phyloP scores from a whole-genome alignment of 2,888 invertebrate genomes.

The Orthonevra nobilis region DNA sequence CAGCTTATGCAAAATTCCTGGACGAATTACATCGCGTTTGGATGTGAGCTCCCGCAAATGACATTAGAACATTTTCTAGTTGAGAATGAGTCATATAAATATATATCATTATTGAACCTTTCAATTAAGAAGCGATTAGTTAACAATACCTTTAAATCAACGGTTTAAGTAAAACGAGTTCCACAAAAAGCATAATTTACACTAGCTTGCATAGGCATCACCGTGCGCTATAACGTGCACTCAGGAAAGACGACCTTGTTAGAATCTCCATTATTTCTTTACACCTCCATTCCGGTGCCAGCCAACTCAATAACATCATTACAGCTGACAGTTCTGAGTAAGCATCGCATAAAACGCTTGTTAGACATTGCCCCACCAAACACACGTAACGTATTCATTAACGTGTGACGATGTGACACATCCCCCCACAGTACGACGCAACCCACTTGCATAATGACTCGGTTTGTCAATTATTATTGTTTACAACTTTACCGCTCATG shows the following conservation, averaged over 20 bases:
- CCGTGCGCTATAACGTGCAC: no score
- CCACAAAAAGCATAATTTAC: no score
- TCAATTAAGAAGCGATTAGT: no score
- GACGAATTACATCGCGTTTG: no score
- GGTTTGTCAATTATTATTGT: conserved; percentile 65
- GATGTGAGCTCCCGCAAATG: no score
- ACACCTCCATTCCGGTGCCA: conserved; percentile 53
- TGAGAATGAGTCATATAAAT: no score
- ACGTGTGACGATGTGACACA: conserved; percentile 63
- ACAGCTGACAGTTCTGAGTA: conserved; percentile 63
- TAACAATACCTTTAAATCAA: no score
- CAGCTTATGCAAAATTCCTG: no score
- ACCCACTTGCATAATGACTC: conserved; percentile 65
- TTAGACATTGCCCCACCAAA: conserved; percentile 38
- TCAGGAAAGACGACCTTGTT: conserved; percentile 40
- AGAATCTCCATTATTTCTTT: conserved; percentile 54
- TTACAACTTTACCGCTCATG: conserved; percentile 40
- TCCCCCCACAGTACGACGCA: conserved; percentile 41
- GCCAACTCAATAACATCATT: conserved; percentile 64
- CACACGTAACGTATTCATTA: conserved; percentile 60
- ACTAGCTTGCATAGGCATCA: no score
- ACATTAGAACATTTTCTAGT: no score
- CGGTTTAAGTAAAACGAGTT: no score
- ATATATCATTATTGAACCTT: no score
- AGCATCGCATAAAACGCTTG: conserved; percentile 8